Conservation (phyloP, 2,888 invertebrate genomes). For the Xestia sexstrigata region DNA sequence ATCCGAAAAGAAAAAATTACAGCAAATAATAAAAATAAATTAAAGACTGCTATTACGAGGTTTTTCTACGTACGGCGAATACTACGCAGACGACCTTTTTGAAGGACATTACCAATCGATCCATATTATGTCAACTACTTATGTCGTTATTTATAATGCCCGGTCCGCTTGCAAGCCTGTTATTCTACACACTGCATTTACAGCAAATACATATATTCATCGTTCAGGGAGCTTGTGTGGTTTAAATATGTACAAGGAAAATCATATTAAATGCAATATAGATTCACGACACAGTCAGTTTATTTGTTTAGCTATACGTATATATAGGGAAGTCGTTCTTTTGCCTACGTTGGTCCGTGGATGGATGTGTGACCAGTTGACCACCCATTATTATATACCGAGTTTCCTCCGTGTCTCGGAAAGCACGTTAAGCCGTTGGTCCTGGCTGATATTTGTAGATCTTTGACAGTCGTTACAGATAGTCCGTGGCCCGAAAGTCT, state of each 20-base stretch:
- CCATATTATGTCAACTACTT: neutral
- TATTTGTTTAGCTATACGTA: neutral
- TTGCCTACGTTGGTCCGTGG: neutral
- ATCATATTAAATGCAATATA: neutral
- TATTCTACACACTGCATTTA: neutral
- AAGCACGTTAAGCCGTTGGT: no score
- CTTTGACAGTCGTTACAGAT: no score
- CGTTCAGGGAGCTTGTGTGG: neutral
- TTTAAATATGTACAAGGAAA: neutral
- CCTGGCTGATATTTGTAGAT: neutral
- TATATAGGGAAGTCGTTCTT: neutral
- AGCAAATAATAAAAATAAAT: no score
- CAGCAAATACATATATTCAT: neutral
- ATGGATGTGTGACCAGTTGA: no score
- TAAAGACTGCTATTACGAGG: no score
- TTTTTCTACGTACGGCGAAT: no score
- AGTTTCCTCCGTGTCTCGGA: no score
- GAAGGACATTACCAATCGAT: slow-evolving; percentile 1
- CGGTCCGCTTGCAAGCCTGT: neutral
- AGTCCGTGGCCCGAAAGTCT: no score
- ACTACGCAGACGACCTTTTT: neutral
- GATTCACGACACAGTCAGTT: neutral
- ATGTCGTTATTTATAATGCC: neutral
- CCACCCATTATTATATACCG: no score
- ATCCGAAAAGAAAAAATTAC: no score